Evolutionary conservation across 2,888 invertebrate species (phyloP), one percentile per base, ranked within the genome.

Genomic region (Nowickia ferox): DNA sequence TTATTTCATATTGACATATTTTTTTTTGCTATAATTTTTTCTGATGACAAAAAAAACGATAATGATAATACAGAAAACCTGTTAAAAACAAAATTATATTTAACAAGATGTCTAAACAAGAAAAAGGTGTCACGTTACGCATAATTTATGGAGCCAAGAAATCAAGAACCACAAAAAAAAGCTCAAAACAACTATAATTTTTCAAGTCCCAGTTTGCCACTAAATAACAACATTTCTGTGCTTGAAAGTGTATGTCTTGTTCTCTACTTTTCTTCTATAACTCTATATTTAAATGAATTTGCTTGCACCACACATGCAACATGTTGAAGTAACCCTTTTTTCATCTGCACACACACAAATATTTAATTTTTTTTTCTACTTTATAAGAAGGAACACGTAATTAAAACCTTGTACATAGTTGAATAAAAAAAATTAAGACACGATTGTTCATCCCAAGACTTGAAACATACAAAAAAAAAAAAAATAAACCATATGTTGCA

Each of bases 121-220:
- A 88, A 89, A 90, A 91, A 91, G 91, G 92, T 91, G 92, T 91
- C 91, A 89, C 91, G 91, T 91, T 90, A 91, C 91, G 90, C 90
- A 90, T 91, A 92, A 91, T 91, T 91, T 91, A 91, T 89, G 83
- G 66, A 75, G 88, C 84, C 88, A 44, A 72, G 51, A 79, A 59
- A 61, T 51, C 66, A 66, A 48, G n/a, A 46, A 40, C 57, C 85
- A 8, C 46, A 72, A 65, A 65, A 53, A 87, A 88, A 86, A 88
- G n/a, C n/a, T 87, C 30, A n/a, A 10, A 78, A 13, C 15, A 11
- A 17, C 19, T 10, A 57, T 19, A 57, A 63, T 46, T 46, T 89
- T 89, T 88, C 87, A 87, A 88, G 88, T 81, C 84, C 87, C 88
- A 48, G 77, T 38, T 72, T 68, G 79, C 72, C 76, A 65, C n/a